A percentile compares a stretch with the other conserved stretches of the same genome.
Conservation (phyloP, 2,797 vertebrate species). For the Lepilemur septentrionalis region DNA sequence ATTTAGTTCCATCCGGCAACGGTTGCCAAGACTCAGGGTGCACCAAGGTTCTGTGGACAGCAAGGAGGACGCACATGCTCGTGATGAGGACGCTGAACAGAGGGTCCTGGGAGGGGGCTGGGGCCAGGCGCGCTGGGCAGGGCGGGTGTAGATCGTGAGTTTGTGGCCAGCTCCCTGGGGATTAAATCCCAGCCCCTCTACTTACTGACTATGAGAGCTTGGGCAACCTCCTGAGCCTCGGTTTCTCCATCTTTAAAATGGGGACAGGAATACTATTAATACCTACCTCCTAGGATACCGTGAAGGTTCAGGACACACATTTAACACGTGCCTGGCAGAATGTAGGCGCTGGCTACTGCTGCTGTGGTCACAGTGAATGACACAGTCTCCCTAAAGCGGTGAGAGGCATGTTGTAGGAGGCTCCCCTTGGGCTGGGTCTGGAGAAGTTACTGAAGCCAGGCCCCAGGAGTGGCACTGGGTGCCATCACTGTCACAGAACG, state of each 20-base stretch:
- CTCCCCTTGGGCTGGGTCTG: background rate
- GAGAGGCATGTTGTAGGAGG: background rate
- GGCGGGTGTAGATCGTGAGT: rapidly evolving
- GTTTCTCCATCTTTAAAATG: background rate
- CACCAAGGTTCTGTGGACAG: background rate
- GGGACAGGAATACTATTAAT: background rate
- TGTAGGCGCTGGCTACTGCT: background rate
- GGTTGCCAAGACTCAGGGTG: rapidly evolving
- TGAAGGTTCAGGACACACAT: too few relatives aligned
- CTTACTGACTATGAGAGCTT: background rate
- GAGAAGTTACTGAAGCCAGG: background rate
- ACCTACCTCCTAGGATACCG: rapidly evolving
- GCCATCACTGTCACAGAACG: background rate
- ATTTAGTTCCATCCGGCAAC: background rate
- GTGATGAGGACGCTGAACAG: rapidly evolving
- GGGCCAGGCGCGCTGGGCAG: too few relatives aligned
- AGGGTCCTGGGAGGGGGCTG: too few relatives aligned
- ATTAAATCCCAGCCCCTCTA: background rate
- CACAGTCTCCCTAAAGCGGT: background rate
- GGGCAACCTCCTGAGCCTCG: background rate
- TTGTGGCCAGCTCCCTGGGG: background rate
- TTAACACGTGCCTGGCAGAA: background rate
- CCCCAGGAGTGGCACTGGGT: background rate
- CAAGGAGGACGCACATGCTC: background rate
- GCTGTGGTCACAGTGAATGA: background rate